Evolutionary conservation across 2,113 vertebrate species (phyloP), one percentile per base, ranked within the genome.

Genomic region (Thomomys bottae): DNA sequence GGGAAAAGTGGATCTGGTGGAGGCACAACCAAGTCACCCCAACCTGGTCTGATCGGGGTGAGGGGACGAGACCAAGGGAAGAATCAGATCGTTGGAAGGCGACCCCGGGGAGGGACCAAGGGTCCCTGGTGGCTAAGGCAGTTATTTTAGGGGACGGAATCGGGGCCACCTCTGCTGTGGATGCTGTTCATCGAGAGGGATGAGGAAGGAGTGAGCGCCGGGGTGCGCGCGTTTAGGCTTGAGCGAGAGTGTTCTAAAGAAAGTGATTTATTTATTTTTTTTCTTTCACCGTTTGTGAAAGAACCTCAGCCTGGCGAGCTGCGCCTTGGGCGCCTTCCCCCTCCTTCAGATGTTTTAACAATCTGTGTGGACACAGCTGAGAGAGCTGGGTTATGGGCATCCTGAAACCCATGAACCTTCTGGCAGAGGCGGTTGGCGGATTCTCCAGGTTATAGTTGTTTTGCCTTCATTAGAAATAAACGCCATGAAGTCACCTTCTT

Each of bases 321-420:
- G 85, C 18, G 68, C 38, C 0, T 15, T 17, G 17, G 21, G 30
- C 49, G 0, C 15, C 3, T 42, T 4, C 18, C 23, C 23, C 5
- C 18, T 28, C 7, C 26, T 6, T 21, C 68, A 24, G 20, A 38
- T 42, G n/a, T 59, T 23, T 12, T 12, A 2, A 3, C 21, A 45
- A 34, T 14, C 9, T 72, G n/a, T 0, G 24, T n/a, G n/a, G n/a
- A n/a, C n/a, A n/a, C n/a, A n/a, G n/a, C n/a, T n/a, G n/a, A n/a
- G n/a, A n/a, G n/a, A n/a, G n/a, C n/a, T n/a, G 86, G 11, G 34
- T 26, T 68, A 0, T 24, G 8, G 61, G 61, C 76, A 0, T 38
- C 38, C 0, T 0, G 34, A 66, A 57, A 49, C 45, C 45, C 45
- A 49, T 12, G 49, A 54, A 54, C 18, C 49, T 66, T 0, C 9